phyloP scores from a whole-genome alignment of 2,888 invertebrate genomes.

The Plebejus melissa region DNA sequence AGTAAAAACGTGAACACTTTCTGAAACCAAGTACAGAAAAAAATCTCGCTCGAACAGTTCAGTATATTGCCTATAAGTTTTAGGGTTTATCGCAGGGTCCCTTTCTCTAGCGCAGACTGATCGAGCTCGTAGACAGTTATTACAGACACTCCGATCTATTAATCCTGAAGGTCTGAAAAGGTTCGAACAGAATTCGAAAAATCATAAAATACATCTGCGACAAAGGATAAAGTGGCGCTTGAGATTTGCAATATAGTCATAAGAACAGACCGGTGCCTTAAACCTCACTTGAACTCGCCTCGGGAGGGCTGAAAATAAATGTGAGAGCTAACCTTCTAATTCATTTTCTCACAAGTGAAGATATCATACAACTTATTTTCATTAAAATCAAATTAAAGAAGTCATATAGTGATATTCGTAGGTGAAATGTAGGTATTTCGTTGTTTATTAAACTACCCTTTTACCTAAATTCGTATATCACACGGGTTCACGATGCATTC shows the following conservation, averaged over 20 bases:
- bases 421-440: too few relatives aligned
- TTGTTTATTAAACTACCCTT: too few relatives aligned
- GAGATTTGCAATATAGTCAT: conserved; percentile 26
- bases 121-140: conserved; percentile 16
- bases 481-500: too few relatives aligned
- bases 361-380: not conserved
- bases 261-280: conserved; percentile 1
- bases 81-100: conserved; percentile 5
- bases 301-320: not conserved
- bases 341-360: not conserved
- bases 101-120: conserved; percentile 13
- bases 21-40: not conserved
- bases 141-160: conserved; percentile 20
- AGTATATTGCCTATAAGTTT: conserved; percentile 5
- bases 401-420: too few relatives aligned
- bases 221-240: conserved; percentile 21
- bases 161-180: conserved; percentile 21
- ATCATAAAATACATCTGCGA: conserved; percentile 24
- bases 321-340: not conserved
- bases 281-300: conserved; percentile 5
- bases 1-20: too few relatives aligned
- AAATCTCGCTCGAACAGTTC: not conserved
- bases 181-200: conserved; percentile 19
- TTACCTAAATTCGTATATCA: too few relatives aligned
- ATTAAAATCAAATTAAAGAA: not conserved